Conservation (phyloP, 2,113 vertebrate species). For the Oncorhynchus mykiss region DNA sequence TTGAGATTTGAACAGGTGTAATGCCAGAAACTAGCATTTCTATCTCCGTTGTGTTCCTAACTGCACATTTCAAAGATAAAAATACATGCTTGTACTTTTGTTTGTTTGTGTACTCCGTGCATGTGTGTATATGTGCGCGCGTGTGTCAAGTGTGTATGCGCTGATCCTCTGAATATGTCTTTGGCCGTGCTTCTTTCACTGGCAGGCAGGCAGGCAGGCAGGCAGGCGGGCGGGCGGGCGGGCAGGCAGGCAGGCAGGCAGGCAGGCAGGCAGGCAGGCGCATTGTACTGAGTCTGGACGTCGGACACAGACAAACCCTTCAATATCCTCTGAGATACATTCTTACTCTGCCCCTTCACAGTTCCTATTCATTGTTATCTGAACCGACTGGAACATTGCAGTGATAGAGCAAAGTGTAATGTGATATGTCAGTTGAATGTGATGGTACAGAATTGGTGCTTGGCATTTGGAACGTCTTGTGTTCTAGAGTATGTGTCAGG, state of each 20-base stretch:
- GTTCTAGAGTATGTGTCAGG: background rate
- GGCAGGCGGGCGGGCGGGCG: no score
- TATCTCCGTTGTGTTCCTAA: background rate
- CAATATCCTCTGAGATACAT: background rate
- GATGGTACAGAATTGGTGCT: no score
- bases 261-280: no score
- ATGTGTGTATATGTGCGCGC: background rate
- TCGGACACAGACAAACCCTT: slow-evolving; percentile 15
- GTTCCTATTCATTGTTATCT: slow-evolving; percentile 12
- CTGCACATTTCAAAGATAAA: background rate
- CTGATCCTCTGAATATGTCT: background rate
- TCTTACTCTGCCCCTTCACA: slow-evolving; percentile 1
- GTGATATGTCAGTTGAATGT: no score
- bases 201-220: background rate
- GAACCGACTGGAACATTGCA: no score
- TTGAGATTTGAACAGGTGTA: background rate
- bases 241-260: slow-evolving; percentile 3
- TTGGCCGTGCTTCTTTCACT: slow-evolving; percentile 22
- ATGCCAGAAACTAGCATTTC: background rate
- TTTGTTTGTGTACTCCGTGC: no score
- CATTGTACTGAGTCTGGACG: no score
- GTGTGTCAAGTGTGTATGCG: background rate
- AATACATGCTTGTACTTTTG: background rate
- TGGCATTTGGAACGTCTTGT: no score
- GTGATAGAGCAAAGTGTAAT: no score